A percentile compares a stretch with the other conserved stretches of the same genome.
Evolutionary conservation across 2,888 invertebrate species (phyloP).

Genomic region (Napeogenes sylphis): DNA sequence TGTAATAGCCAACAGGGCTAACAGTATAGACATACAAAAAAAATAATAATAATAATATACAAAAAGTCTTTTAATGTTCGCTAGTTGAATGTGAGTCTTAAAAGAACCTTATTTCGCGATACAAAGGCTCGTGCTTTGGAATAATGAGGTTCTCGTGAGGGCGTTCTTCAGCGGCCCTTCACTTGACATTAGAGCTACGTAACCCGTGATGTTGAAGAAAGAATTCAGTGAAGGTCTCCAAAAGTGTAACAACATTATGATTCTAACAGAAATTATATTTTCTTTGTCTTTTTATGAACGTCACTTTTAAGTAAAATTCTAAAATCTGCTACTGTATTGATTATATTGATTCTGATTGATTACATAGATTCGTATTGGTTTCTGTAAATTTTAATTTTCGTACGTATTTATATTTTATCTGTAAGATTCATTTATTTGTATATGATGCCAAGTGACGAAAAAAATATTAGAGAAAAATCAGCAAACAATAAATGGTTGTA

Average conservation of each 20-base stretch:
- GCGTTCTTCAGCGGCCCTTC: constrained; percentile 58
- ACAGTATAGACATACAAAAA: too few species aligned
- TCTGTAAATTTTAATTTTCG: not conserved
- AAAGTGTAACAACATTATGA: constrained; percentile 8
- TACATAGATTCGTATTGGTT: not conserved
- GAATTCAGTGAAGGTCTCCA: constrained; percentile 22
- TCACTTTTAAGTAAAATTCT: too few species aligned
- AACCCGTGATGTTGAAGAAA: constrained; percentile 27
- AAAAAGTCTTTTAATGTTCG: constrained; percentile 29
- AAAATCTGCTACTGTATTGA: too few species aligned
- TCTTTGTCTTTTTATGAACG: too few species aligned
- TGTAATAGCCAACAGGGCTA: too few species aligned
- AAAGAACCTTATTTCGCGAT: constrained; percentile 73
- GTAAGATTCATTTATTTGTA: too few species aligned
- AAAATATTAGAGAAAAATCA: too few species aligned
- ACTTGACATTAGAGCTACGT: constrained; percentile 58
- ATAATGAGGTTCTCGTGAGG: constrained; percentile 69
- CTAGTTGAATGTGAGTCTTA: constrained; percentile 62
- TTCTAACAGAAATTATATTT: too few species aligned
- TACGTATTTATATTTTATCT: not conserved
- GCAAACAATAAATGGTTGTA: too few species aligned
- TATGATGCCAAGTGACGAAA: too few species aligned
- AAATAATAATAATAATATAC: constrained; percentile 13
- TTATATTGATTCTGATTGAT: too few species aligned
- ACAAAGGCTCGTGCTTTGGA: constrained; percentile 73